Base-by-base conservation (phyloP, 2,888 invertebrate genomes). In the Caenorhabditis becei region DNA sequence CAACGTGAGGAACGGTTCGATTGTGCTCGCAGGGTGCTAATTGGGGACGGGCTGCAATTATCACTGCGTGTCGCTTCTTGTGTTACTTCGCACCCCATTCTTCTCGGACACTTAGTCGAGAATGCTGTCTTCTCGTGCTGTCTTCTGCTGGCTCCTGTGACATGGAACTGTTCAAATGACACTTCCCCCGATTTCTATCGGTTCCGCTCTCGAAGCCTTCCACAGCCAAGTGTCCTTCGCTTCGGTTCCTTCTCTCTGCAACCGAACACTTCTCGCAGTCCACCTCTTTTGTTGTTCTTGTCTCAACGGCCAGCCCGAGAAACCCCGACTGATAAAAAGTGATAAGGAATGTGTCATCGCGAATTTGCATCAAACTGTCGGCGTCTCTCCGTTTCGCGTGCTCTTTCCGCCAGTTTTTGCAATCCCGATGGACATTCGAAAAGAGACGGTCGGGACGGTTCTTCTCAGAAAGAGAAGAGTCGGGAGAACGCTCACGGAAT, bases 291-390 rank as follows among this genome's bases (percentile, higher is more conserved):
- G 24, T 61, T 61, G 28, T 32, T 32, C n/a, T 14, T 20, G 41
- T 23, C 14, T 61, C 37, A 10, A 5, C 35, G 35, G 10, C 41
- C 41, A 24, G 28, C 41, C 26, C 26, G 32, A 26, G 4, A 23
- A 47, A 28, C 44, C 44, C 28, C 44, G 26, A 47, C 61, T 59
- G 69, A 62, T 62, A 54, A 37, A 18, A 24, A 26, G 10, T 51
- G 59, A 65, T 49, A 65, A 74, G 58, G 59, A 65, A 20, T 65
- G 66, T 74, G 74, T 74, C 74, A 59, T 26, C 58, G 37, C 28
- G 74, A 65, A 74, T 74, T 74, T 74, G 66, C 58, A 74, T 74
- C 74, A 74, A 74, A 47, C n/a, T 74, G 51, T 74, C 65, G 44
- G 58, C 26, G 51, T 66, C 74, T 74, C 65, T 51, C 41, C 1